Evolutionary conservation across 37 sponge, comb jelly and placozoan genomes (phyloP).

Genomic region (Petrosia ficiformis): DNA sequence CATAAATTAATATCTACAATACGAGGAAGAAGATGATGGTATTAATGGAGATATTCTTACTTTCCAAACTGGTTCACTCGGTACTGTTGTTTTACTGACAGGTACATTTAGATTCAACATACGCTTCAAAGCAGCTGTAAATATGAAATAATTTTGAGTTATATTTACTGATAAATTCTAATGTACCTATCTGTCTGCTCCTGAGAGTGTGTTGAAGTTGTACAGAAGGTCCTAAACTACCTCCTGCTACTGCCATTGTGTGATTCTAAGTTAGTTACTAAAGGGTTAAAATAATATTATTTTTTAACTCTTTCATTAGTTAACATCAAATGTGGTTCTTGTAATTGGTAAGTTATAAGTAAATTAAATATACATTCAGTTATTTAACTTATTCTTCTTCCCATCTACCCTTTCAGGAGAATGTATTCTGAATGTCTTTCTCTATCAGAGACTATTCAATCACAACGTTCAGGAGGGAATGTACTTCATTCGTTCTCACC

Average conservation of each 20-base stretch:
- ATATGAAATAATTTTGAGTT: not conserved
- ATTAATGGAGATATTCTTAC: conserved; percentile 15
- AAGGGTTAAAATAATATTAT: too few relatives aligned
- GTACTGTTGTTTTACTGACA: conserved; percentile 15
- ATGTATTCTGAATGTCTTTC: conserved; percentile 81
- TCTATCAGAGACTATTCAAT: conserved; percentile 20
- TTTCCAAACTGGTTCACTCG: conserved; percentile 77
- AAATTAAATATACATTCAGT: too few relatives aligned
- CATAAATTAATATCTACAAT: conserved; percentile 87
- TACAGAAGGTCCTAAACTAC: not conserved
- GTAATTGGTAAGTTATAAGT: too few relatives aligned
- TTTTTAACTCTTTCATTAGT: too few relatives aligned
- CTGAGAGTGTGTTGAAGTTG: conserved; percentile 46
- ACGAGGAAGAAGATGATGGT: not conserved
- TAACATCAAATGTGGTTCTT: too few relatives aligned
- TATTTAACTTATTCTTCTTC: too few relatives aligned
- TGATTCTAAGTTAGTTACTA: too few relatives aligned
- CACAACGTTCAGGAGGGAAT: not conserved
- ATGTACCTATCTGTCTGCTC: conserved; percentile 54
- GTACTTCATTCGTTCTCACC: conserved; percentile 47
- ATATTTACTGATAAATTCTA: not conserved
- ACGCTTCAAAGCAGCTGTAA: conserved; percentile 58
- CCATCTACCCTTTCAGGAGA: too few relatives aligned
- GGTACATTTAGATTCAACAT: conserved; percentile 74
- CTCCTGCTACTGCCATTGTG: too few relatives aligned